phyloP scores from a whole-genome alignment of 1,140 invertebrate species.

The Cheumatopsyche charites region DNA sequence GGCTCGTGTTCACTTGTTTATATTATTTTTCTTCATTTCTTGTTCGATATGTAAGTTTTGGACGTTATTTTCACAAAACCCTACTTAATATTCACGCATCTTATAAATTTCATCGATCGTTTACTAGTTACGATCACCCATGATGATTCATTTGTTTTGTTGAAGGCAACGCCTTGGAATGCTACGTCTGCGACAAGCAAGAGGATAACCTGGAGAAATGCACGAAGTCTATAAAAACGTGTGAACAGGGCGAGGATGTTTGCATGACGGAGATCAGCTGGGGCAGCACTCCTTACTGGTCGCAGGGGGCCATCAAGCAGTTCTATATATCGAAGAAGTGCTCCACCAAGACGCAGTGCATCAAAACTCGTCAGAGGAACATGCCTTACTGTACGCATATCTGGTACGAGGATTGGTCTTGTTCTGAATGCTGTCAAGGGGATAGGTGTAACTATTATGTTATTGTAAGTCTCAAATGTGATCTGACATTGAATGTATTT shows the following conservation, averaged over 20 bases:
- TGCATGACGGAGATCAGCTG: conserved; percentile 89
- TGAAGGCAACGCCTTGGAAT: conserved; percentile 78
- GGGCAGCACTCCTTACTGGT: conserved; percentile 95
- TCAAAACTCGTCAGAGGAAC: conserved; percentile 67
- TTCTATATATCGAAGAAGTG: conserved; percentile 94
- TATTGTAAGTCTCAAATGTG: conserved; percentile 75
- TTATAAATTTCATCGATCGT: not conserved
- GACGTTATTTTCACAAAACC: no score
- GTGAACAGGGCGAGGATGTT: conserved; percentile 83
- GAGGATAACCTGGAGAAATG: conserved; percentile 94
- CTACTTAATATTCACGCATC: not conserved
- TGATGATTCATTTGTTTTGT: conserved; percentile 13
- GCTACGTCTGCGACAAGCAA: conserved; percentile 93
- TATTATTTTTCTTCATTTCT: not conserved
- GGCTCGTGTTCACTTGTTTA: conserved; percentile 8
- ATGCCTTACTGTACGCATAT: conserved; percentile 89
- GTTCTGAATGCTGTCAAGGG: conserved; percentile 95
- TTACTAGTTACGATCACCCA: not conserved
- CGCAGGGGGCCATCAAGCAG: conserved; percentile 89
- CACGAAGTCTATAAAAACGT: conserved; percentile 88
- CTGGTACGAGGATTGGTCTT: conserved; percentile 98
- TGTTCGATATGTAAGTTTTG: not conserved
- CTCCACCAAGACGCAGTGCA: conserved; percentile 81
- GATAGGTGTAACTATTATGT: conserved; percentile 97
- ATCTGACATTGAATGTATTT: not conserved